phyloP scores from a whole-genome alignment of 2,113 vertebrate genomes.

The Triplophysa tibetana region DNA sequence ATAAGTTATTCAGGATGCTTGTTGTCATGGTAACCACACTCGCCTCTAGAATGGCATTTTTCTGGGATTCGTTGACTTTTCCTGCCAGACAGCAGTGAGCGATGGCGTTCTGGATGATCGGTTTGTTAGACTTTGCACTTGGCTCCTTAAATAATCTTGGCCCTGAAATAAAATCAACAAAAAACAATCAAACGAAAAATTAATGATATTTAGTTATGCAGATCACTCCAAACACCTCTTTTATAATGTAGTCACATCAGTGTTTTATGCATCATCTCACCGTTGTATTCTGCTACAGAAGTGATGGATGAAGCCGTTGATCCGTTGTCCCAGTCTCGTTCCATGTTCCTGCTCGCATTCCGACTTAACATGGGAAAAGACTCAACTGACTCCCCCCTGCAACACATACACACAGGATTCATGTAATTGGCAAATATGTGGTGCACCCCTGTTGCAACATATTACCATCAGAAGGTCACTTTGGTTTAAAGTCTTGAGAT shows the following conservation, averaged over 20 bases:
- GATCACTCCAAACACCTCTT: background rate
- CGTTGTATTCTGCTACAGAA: conserved; percentile 92
- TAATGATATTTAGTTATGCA: background rate
- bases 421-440: background rate
- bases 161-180: conserved; percentile 67
- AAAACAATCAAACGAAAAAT: background rate
- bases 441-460: background rate
- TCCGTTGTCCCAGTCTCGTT: conserved; percentile 93
- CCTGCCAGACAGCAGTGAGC: conserved; percentile 95
- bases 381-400: conserved; percentile 88
- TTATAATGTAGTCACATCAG: background rate
- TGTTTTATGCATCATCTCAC: conserved; percentile 62
- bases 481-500: too few species aligned
- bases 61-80: conserved; percentile 91
- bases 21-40: conserved; percentile 43
- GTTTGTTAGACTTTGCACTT: conserved; percentile 95
- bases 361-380: conserved; percentile 86
- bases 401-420: conserved; percentile 1
- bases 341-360: conserved; percentile 88
- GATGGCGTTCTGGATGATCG: conserved; percentile 92
- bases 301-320: conserved; percentile 92
- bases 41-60: conserved; percentile 89
- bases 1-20: background rate
- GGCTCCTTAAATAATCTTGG: conserved; percentile 95
- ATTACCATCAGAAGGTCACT: background rate